A percentile compares a stretch with the other conserved stretches of the same genome.
These are phyloP conservation scores for Lottia gigantea DNA, from an alignment of 2,888 invertebrate genomes.

Conservation along the genomic window DNA sequence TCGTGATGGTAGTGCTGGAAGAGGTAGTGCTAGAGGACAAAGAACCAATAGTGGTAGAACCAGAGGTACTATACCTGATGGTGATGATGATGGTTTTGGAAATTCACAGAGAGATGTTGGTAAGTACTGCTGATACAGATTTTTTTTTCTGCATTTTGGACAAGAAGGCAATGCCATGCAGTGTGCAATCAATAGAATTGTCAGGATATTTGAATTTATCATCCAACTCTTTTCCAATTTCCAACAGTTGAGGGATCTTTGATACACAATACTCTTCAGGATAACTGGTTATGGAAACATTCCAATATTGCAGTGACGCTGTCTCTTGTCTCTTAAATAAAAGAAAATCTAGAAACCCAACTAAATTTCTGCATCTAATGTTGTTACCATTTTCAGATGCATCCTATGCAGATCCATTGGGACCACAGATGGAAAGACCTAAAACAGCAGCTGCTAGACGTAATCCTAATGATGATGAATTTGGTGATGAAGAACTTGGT, in stretches of 20 bases:
- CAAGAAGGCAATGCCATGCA: too few relatives aligned
- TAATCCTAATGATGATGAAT: slow-evolving; percentile 75
- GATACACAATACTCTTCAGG: too few relatives aligned
- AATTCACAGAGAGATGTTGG: neutral
- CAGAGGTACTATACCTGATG: neutral
- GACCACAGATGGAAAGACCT: slow-evolving; percentile 68
- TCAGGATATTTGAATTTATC: too few relatives aligned
- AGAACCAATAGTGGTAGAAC: slow-evolving; percentile 1
- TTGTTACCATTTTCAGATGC: slow-evolving; percentile 48
- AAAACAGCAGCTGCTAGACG: slow-evolving; percentile 67
- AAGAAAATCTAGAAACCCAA: too few relatives aligned
- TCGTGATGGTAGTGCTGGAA: slow-evolving; percentile 49
- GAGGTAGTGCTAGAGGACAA: slow-evolving; percentile 38
- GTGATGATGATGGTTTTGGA: neutral
- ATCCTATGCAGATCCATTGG: slow-evolving; percentile 69
- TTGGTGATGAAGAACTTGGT: slow-evolving; percentile 80
- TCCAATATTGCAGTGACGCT: too few relatives aligned
- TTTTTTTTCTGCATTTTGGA: too few relatives aligned
- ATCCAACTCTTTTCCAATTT: too few relatives aligned
- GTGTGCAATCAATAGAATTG: too few relatives aligned
- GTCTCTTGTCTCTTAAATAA: too few relatives aligned
- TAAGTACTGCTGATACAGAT: neutral
- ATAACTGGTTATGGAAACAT: too few relatives aligned
- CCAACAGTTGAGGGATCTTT: too few relatives aligned
- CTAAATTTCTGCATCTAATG: too few relatives aligned